A percentile compares a stretch with the other conserved stretches of the same genome.
phyloP scores from a whole-genome alignment of 1,140 invertebrate genomes.

The Hycleus cichorii region DNA sequence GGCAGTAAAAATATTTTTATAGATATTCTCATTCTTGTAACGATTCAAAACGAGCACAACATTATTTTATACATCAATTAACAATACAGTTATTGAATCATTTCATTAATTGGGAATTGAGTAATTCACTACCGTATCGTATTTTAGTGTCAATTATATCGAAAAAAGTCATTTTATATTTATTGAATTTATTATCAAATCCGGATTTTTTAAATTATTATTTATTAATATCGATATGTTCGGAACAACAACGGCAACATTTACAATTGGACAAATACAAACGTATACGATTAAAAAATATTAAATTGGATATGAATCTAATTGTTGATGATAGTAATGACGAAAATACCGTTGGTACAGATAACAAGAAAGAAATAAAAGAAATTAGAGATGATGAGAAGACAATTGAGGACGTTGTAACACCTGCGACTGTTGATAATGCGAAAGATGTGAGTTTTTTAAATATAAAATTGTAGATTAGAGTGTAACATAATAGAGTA shows the following conservation, averaged over 20 bases:
- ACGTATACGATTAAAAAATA: too few relatives aligned
- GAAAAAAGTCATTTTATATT: conserved; percentile 47
- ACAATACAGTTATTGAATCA: conserved; percentile 52
- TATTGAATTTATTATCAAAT: conserved; percentile 43
- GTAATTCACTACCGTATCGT: conserved; percentile 56
- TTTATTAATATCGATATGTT: conserved; percentile 26
- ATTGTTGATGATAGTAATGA: too few relatives aligned
- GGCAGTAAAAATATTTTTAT: conserved; percentile 12
- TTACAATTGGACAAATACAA: too few relatives aligned
- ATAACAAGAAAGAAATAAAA: neutral
- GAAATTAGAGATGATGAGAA: too few relatives aligned
- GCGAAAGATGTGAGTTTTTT: too few relatives aligned
- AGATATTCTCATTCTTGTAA: conserved; percentile 43
- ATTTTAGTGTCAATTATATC: conserved; percentile 53
- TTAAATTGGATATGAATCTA: neutral
- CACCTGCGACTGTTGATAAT: too few relatives aligned
- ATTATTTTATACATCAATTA: conserved; percentile 51
- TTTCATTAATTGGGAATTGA: conserved; percentile 57
- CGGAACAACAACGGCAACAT: neutral
- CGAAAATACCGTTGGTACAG: neutral
- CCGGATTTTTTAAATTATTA: conserved; percentile 49
- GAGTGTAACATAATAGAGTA: too few relatives aligned
- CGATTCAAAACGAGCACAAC: conserved; percentile 42
- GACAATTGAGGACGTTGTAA: too few relatives aligned
- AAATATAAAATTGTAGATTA: too few relatives aligned